These are phyloP conservation scores for Cyprinodon diabolis DNA, from an alignment of 2,797 vertebrate species.

Conservation along the genomic window DNA sequence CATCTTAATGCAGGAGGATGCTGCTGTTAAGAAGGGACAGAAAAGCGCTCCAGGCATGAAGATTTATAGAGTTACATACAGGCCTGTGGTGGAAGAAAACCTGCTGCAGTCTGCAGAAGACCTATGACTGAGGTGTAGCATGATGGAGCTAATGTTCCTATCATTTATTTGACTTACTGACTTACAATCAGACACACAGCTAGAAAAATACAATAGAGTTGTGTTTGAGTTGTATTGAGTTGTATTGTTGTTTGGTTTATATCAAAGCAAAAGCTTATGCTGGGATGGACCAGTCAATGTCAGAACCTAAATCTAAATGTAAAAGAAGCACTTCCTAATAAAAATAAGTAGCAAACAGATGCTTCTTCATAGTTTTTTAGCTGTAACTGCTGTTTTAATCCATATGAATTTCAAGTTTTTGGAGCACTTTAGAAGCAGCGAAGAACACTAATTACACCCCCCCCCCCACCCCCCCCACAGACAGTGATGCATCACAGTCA, in stretches of 20 bases:
- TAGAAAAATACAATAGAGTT: not conserved
- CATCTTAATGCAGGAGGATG: no score
- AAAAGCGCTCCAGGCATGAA: no score
- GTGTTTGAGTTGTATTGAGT: no score
- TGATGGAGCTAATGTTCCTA: not conserved
- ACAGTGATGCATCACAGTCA: conserved; percentile 52
- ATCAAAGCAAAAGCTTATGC: not conserved
- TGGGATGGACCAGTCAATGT: not conserved
- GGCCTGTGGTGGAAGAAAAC: not conserved
- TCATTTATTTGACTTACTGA: not conserved
- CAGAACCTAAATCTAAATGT: not conserved
- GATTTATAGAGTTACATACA: not conserved
- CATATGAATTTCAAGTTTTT: not conserved
- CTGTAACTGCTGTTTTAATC: not conserved
- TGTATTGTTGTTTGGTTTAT: not conserved
- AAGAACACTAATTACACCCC: conserved; percentile 9
- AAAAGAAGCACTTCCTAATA: not conserved
- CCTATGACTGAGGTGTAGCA: not conserved
- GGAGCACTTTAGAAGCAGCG: not conserved
- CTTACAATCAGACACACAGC: not conserved
- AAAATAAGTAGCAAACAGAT: not conserved
- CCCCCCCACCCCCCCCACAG: not conserved
- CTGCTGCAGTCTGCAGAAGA: not conserved
- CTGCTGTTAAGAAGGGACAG: no score
- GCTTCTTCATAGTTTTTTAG: not conserved